Evolutionary conservation across 2,888 invertebrate species (phyloP).

Genomic region (Dryomyza anilis): DNA sequence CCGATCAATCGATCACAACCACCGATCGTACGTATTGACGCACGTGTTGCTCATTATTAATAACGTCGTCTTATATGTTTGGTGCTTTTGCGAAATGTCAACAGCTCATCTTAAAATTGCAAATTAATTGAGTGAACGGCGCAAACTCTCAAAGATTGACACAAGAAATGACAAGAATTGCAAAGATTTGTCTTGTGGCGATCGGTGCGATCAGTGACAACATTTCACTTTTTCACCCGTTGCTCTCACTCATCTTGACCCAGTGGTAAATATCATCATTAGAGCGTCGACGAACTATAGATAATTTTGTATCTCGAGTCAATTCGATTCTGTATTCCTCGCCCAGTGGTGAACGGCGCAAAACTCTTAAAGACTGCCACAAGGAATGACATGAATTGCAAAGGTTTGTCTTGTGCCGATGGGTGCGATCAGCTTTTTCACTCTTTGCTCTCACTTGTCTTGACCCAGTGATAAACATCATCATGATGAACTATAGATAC

Average conservation of each 20-base stretch:
- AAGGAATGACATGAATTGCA: neutral
- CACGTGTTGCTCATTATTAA: constrained; percentile 16
- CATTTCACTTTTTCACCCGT: constrained; percentile 4
- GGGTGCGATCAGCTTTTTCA: neutral
- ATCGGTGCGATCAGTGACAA: no score
- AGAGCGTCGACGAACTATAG: no score
- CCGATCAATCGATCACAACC: no score
- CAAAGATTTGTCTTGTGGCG: neutral
- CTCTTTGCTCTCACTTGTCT: neutral
- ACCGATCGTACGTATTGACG: constrained; percentile 1
- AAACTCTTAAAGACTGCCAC: neutral
- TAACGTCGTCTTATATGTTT: neutral
- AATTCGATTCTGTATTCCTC: no score
- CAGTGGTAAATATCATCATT: neutral
- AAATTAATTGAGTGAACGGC: neutral
- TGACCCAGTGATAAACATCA: neutral
- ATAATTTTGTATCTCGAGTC: no score
- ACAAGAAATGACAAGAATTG: neutral
- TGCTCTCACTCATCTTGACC: neutral
- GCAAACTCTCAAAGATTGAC: neutral
- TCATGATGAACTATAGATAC: no score
- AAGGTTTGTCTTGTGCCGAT: neutral
- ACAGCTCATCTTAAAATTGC: neutral
- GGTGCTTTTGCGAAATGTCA: neutral
- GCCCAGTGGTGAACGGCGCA: no score